Evolutionary conservation across 2,888 invertebrate genomes (phyloP).

Genomic region (Habroteleia sp.): DNA sequence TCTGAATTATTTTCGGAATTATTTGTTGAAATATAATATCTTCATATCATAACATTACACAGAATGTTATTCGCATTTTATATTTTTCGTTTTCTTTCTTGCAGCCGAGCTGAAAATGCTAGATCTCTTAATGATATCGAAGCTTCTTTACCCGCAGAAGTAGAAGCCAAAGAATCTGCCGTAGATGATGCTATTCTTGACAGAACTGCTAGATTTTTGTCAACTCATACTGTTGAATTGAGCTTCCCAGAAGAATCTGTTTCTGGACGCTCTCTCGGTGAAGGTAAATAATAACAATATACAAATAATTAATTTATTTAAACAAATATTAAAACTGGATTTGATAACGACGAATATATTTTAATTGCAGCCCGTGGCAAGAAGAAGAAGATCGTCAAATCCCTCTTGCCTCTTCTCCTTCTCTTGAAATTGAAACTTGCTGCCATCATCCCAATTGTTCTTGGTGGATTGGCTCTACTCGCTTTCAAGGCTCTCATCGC

Average conservation of each 20-base stretch:
- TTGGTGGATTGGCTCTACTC: constrained; percentile 89
- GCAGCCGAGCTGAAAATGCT: constrained; percentile 81
- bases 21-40: no score
- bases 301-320: no score
- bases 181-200: constrained; percentile 88
- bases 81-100: constrained; percentile 42
- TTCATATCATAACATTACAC: no score
- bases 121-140: constrained; percentile 85
- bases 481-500: constrained; percentile 92
- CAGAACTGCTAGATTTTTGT: constrained; percentile 88
- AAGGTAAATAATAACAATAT: constrained; percentile 81
- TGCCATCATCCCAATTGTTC: constrained; percentile 88
- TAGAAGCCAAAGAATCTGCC: constrained; percentile 87
- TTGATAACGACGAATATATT: background rate
- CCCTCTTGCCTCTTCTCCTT: constrained; percentile 88
- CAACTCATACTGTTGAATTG: constrained; percentile 90
- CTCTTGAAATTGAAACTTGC: constrained; percentile 91
- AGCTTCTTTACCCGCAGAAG: constrained; percentile 85
- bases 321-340: no score
- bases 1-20: no score
- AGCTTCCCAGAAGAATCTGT: constrained; percentile 90
- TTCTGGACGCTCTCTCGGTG: constrained; percentile 86
- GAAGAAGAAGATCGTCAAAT: constrained; percentile 90
- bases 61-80: constrained; percentile 5
- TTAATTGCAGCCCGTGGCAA: constrained; percentile 83